Conservation (phyloP, 1,140 invertebrate genomes). For the Drosophila ficusphila region DNA sequence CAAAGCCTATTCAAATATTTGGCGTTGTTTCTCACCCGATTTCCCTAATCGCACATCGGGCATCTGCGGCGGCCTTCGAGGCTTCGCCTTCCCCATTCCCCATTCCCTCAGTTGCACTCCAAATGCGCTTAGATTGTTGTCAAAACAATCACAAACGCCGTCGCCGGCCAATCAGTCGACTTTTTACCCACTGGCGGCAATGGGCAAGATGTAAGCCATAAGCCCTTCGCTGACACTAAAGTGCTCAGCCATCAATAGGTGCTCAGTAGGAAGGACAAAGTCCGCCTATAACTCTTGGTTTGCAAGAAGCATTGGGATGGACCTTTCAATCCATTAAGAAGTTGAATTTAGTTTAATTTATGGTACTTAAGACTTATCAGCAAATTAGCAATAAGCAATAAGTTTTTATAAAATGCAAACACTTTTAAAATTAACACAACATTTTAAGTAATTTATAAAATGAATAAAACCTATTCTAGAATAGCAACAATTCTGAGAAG, state of each 20-base stretch:
- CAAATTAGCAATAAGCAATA: too few relatives aligned
- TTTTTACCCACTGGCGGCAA: conserved; percentile 15
- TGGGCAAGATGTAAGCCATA: conserved; percentile 17
- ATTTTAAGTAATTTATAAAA: too few relatives aligned
- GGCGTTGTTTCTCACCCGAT: conserved; percentile 43
- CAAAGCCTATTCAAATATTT: conserved; percentile 60
- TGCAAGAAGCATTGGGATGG: conserved; percentile 2
- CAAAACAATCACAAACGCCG: conserved; percentile 42
- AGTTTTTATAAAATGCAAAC: too few relatives aligned
- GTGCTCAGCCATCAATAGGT: conserved; percentile 6
- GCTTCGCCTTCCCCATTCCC: too few relatives aligned
- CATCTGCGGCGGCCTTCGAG: neutral
- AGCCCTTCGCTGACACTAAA: conserved; percentile 10
- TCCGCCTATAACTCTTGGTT: neutral
- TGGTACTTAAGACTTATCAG: too few relatives aligned
- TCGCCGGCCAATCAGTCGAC: conserved; percentile 28
- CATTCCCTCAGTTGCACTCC: conserved; percentile 20
- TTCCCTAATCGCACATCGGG: conserved; percentile 29
- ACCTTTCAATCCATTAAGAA: neutral
- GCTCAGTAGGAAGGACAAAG: conserved; percentile 39
- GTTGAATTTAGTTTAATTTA: too few relatives aligned
- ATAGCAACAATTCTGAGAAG: too few relatives aligned
- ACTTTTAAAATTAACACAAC: too few relatives aligned
- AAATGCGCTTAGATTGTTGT: conserved; percentile 32
- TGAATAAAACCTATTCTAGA: too few relatives aligned